Evolutionary conservation across 2,888 invertebrate genomes (phyloP).

Genomic region (Zonitis immaculata): DNA sequence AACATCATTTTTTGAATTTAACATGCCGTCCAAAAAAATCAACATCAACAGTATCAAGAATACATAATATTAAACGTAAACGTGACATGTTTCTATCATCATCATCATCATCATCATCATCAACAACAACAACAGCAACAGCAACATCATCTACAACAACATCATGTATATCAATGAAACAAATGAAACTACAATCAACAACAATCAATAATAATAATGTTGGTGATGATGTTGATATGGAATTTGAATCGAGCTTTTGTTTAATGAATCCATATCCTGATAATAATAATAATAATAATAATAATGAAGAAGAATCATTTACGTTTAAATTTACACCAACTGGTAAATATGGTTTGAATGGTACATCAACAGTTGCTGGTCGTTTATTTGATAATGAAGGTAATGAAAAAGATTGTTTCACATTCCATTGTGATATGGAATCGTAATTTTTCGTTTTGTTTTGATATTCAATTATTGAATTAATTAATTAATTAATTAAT

Average conservation of each 20-base stretch:
- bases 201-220: neutral
- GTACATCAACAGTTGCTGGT: slow-evolving; percentile 5
- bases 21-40: slow-evolving; percentile 16
- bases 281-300: too few species aligned
- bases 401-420: slow-evolving; percentile 13
- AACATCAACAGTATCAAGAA: neutral
- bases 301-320: slow-evolving; percentile 19
- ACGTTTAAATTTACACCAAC: slow-evolving; percentile 14
- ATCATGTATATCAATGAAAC: slow-evolving; percentile 3
- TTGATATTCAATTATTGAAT: too few species aligned
- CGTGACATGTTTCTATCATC: slow-evolving; percentile 10
- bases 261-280: slow-evolving; percentile 3
- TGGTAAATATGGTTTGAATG: too few species aligned
- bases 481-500: too few species aligned
- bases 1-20: slow-evolving; percentile 12
- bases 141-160: neutral
- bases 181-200: neutral
- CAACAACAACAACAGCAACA: neutral
- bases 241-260: slow-evolving; percentile 4
- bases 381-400: slow-evolving; percentile 16
- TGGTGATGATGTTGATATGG: neutral
- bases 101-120: neutral
- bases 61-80: slow-evolving; percentile 6
- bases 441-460: too few species aligned
- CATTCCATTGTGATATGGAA: slow-evolving; percentile 6